These are phyloP conservation scores for Neolamprologus devosi DNA, from an alignment of 2,113 vertebrate species.

Conservation along the genomic window DNA sequence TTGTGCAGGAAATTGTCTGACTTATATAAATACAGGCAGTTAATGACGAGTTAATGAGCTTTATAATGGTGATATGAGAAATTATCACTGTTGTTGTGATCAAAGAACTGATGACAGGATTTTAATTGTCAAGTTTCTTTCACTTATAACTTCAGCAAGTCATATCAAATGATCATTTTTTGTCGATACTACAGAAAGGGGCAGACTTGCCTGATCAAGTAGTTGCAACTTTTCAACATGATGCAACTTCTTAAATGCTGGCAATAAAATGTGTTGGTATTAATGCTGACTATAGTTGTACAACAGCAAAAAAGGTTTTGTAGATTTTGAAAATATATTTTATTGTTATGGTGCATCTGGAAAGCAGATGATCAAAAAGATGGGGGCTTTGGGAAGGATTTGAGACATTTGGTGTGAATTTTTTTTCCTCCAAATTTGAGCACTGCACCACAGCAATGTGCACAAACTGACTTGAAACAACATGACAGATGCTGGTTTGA, in stretches of 20 bases:
- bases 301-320: background rate
- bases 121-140: background rate
- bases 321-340: background rate
- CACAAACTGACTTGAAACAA: background rate
- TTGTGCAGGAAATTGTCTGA: background rate
- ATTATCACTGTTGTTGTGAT: background rate
- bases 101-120: background rate
- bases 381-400: background rate
- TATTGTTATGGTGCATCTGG: background rate
- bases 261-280: background rate
- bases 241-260: background rate
- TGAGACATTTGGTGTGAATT: background rate
- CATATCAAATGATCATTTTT: background rate
- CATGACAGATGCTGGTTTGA: background rate
- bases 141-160: background rate
- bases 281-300: background rate
- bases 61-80: background rate
- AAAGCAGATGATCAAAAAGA: background rate
- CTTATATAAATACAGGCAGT: background rate
- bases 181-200: background rate
- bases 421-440: background rate
- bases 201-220: slow-evolving; percentile 32
- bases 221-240: background rate
- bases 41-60: background rate
- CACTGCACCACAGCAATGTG: background rate